These are phyloP conservation scores for Lithophane leautieri DNA, from an alignment of 2,888 invertebrate genomes.

Conservation along the genomic window DNA sequence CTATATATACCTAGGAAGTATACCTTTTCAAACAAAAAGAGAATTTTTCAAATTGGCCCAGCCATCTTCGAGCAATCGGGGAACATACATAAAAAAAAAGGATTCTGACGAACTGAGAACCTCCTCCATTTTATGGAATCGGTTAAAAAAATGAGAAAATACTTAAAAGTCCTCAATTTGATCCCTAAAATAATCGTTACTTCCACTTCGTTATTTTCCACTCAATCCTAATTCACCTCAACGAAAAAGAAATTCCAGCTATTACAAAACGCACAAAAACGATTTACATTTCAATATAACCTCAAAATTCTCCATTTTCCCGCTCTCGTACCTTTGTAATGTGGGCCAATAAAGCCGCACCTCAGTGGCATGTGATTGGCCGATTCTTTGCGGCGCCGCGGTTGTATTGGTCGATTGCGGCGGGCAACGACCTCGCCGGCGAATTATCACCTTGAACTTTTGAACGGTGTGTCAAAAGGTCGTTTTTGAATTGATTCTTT, in stretches of 20 bases:
- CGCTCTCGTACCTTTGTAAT: constrained; percentile 64
- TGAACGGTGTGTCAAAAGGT: constrained; percentile 62
- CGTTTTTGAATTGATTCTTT: constrained; percentile 46
- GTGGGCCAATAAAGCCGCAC: constrained; percentile 65
- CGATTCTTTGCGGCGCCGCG: constrained; percentile 63
- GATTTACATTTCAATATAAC: constrained; percentile 63
- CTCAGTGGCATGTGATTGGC: constrained; percentile 69
- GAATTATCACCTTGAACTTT: constrained; percentile 75
- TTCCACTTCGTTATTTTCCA: constrained; percentile 22
- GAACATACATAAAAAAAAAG: too few species aligned
- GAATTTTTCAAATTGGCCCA: too few species aligned
- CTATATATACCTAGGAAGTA: too few species aligned
- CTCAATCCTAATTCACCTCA: constrained; percentile 11
- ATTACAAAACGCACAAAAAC: constrained; percentile 46
- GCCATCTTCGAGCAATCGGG: too few species aligned
- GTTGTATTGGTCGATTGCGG: constrained; percentile 70
- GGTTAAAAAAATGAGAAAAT: not conserved
- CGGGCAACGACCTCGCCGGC: constrained; percentile 71
- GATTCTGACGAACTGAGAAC: too few species aligned
- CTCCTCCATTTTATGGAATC: too few species aligned
- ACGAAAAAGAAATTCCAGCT: constrained; percentile 21
- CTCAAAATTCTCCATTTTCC: constrained; percentile 63
- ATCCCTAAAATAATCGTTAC: not conserved
- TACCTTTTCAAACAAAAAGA: too few species aligned
- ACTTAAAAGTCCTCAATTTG: constrained; percentile 1